These are phyloP conservation scores for Pocillopora grandis DNA, from an alignment of 92 coral and sea anemone species.

Conservation along the genomic window DNA sequence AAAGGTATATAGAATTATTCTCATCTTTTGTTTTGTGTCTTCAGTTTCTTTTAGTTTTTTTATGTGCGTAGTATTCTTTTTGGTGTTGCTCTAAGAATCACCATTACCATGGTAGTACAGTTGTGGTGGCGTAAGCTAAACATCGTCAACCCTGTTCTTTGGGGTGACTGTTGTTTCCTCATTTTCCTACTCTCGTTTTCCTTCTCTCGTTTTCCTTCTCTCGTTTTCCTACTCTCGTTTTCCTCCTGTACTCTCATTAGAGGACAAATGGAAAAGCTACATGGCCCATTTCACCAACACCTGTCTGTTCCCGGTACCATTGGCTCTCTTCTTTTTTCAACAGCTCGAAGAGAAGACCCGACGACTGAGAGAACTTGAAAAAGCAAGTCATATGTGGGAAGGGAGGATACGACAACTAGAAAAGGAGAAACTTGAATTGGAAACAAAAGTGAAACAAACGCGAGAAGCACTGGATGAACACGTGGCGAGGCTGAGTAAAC, in stretches of 20 bases:
- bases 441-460: slow-evolving; percentile 73
- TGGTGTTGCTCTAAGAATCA: neutral
- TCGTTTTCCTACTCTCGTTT: too few species aligned
- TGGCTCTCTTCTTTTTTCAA: neutral
- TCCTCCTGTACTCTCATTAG: too few species aligned
- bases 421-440: slow-evolving; percentile 82
- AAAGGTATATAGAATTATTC: slow-evolving; percentile 38
- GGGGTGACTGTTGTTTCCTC: too few species aligned
- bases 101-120: neutral
- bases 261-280: too few species aligned
- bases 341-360: slow-evolving; percentile 96
- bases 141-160: too few species aligned
- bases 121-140: too few species aligned
- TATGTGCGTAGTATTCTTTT: neutral
- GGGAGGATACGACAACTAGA: slow-evolving; percentile 91
- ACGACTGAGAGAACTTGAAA: slow-evolving; percentile 82
- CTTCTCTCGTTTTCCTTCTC: too few species aligned
- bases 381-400: slow-evolving; percentile 89
- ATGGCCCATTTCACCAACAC: too few species aligned
- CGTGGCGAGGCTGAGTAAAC: slow-evolving; percentile 89
- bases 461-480: slow-evolving; percentile 90
- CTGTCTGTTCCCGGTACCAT: too few species aligned
- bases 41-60: neutral
- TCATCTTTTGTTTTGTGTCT: neutral
- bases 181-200: too few species aligned